Evolutionary conservation across 2,888 invertebrate species (phyloP), one percentile per base, ranked within the genome.

Genomic region (Napeogenes sylphis): DNA sequence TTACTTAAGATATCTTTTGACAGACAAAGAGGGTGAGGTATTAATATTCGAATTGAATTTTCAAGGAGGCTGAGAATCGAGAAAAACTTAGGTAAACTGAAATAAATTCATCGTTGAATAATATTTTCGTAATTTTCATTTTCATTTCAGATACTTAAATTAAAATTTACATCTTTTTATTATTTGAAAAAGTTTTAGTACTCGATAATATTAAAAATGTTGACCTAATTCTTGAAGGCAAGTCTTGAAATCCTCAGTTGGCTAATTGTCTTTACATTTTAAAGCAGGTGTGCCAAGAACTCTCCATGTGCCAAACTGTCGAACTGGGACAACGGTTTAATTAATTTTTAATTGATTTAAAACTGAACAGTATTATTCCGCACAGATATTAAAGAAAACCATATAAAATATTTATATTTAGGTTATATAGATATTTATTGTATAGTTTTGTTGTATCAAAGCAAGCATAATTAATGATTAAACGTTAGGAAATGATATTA

Each of bases 291-390:
- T 60, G 71, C 70, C 71, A 67, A 72, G 78, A 76, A 80, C 78
- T 71, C 68, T 33, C 58, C 55, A 60, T 62, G 65, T 59, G 61
- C 55, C 59, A 62, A 68, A 66, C 62, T 65, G 65, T 60, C 62
- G 58, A 72, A 71, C 67, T 68, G 62, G 67, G 65, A 55, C 67
- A 61, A 73, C 73, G 73, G 74, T 78, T 81, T 79, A 75, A 83
- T 82, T 81, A 80, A 80, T 81, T 83, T 83, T 83, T 84, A 83
- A 84, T 84, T 83, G 82, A 80, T 70, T 60, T 66, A 73, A 80
- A 81, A 74, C 79, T 79, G 64, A 64, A 66, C 60, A 69, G 61
- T 60, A 61, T 59, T n/a, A n/a, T n/a, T n/a, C n/a, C n/a, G n/a
- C n/a, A 58, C 61, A 56, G 32, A 56, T 61, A 58, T 68, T 65